These are phyloP conservation scores for Trypoxylon attenuatum DNA, from an alignment of 2,888 invertebrate genomes.

Conservation along the genomic window DNA sequence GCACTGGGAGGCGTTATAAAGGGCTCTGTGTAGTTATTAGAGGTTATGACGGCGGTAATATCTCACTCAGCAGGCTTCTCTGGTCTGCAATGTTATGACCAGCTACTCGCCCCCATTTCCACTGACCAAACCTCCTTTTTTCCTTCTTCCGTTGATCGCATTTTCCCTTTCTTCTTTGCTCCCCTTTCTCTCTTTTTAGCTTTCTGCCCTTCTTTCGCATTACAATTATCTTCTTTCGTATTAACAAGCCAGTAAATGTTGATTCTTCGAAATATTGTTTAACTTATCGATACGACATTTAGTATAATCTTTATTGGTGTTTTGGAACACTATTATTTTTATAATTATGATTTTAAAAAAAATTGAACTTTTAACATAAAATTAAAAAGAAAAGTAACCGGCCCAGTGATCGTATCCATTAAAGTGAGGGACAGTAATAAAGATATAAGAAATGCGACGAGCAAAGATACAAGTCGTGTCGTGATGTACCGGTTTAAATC, in stretches of 20 bases:
- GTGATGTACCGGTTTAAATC: constrained; percentile 42
- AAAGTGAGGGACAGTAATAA: constrained; percentile 38
- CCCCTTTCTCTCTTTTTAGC: constrained; percentile 1
- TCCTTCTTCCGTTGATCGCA: constrained; percentile 6
- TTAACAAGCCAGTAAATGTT: too few relatives aligned
- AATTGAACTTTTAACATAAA: too few relatives aligned
- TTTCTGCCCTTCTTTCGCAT: constrained; percentile 8
- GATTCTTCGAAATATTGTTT: too few relatives aligned
- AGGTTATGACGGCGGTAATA: constrained; percentile 72
- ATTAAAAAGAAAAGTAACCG: too few relatives aligned
- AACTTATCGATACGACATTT: too few relatives aligned
- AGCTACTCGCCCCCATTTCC: constrained; percentile 45
- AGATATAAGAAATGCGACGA: constrained; percentile 37
- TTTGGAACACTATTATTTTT: too few relatives aligned
- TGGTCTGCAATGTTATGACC: constrained; percentile 70
- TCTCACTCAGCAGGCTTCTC: constrained; percentile 72
- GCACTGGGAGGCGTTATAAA: constrained; percentile 70
- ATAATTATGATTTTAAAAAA: too few relatives aligned
- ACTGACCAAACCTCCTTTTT: constrained; percentile 20
- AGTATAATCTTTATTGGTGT: too few relatives aligned
- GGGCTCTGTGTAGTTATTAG: constrained; percentile 72
- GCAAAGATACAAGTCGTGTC: constrained; percentile 4
- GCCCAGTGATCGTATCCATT: too few relatives aligned
- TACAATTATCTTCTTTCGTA: too few relatives aligned
- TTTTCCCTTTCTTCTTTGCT: constrained; percentile 13